Conservation (phyloP, 53 echinoderm and acorn worm genomes). For the Holothuria leucospilota region DNA sequence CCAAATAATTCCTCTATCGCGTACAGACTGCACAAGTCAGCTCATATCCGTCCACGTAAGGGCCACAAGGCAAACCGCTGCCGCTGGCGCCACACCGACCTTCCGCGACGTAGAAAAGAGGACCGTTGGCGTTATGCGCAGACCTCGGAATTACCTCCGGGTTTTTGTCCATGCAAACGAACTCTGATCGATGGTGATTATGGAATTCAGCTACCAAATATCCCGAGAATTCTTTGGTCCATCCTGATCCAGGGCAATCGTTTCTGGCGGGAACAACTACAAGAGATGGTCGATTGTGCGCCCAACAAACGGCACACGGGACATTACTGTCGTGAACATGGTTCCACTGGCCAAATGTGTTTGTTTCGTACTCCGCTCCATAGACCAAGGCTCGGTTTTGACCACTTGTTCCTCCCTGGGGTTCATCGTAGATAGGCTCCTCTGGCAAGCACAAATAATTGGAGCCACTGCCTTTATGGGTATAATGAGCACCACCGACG, state of each 20-base stretch:
- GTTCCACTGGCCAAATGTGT: neutral
- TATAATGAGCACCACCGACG: constrained; percentile 47
- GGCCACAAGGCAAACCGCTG: constrained; percentile 58
- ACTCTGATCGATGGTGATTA: constrained; percentile 13
- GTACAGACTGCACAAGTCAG: constrained; percentile 67
- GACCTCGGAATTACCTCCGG: constrained; percentile 39
- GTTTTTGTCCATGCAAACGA: constrained; percentile 52
- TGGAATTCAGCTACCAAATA: constrained; percentile 37
- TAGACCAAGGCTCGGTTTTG: neutral
- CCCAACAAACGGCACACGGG: constrained; percentile 62
- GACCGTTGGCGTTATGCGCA: constrained; percentile 25
- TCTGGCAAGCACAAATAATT: constrained; percentile 54
- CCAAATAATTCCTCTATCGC: neutral
- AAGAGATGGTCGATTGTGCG: neutral
- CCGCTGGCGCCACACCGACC: constrained; percentile 49
- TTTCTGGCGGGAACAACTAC: constrained; percentile 66
- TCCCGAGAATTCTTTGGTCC: constrained; percentile 61
- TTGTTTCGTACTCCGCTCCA: constrained; percentile 53
- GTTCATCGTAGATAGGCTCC: constrained; percentile 54
- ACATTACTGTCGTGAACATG: constrained; percentile 34
- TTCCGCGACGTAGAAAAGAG: constrained; percentile 52
- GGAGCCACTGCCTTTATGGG: constrained; percentile 36
- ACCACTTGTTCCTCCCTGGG: neutral
- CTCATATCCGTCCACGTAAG: constrained; percentile 57
- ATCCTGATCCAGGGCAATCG: constrained; percentile 41